Percentiles rank a stretch among this genome's conserved stretches.
phyloP scores from a whole-genome alignment of 1,140 invertebrate genomes.

The Trachelipus rathkii region DNA sequence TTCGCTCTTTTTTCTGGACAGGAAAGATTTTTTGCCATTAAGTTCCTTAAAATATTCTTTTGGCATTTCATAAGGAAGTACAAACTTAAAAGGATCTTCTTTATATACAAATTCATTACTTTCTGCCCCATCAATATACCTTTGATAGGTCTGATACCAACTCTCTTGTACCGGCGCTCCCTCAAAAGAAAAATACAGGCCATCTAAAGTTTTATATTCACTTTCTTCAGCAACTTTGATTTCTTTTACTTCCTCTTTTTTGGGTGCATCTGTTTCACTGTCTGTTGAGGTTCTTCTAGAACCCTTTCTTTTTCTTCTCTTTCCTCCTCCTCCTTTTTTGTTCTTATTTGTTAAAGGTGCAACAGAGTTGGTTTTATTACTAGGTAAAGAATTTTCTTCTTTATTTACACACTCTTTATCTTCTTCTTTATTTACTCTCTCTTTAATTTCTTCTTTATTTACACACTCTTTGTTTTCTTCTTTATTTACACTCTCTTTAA shows the following conservation, averaged over 20 bases:
- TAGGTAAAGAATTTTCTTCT: not conserved
- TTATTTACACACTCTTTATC: not conserved
- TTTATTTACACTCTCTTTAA: not conserved
- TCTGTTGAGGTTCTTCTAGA: conserved; percentile 14
- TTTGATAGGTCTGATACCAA: conserved; percentile 44
- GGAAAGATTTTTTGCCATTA: conserved; percentile 32
- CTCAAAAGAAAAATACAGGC: conserved; percentile 42
- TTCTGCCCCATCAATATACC: conserved; percentile 38
- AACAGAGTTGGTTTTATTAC: not conserved
- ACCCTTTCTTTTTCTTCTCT: not conserved
- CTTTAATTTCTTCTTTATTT: not conserved
- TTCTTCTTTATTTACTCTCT: conserved; percentile 6
- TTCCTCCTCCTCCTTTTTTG: not conserved
- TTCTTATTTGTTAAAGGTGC: not conserved
- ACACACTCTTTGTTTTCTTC: not conserved
- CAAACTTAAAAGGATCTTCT: conserved; percentile 38
- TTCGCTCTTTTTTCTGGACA: conserved; percentile 41
- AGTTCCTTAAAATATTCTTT: conserved; percentile 42
- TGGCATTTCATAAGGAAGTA: conserved; percentile 45
- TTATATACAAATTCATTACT: conserved; percentile 40
- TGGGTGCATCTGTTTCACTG: conserved; percentile 11
- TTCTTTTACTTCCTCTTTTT: not conserved
- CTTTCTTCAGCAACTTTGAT: not conserved
- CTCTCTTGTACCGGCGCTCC: conserved; percentile 37
- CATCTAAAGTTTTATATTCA: not conserved